Conservation (phyloP, 2,888 invertebrate species). For the Sinhomidia bicolor region DNA sequence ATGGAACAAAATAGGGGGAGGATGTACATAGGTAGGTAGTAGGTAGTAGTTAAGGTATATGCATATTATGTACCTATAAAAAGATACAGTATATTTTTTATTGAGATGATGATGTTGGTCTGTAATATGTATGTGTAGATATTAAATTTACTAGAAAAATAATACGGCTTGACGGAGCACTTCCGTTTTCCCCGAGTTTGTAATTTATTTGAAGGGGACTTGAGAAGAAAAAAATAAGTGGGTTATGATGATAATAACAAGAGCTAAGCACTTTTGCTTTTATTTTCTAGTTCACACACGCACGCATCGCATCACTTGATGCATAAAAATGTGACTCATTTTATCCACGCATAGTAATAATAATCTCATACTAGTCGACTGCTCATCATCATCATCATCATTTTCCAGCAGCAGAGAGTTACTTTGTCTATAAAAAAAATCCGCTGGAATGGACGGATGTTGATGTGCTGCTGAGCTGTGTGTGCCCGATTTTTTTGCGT, state of each 20-base stretch:
- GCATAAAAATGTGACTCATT: slow-evolving; percentile 35
- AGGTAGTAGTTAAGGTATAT: background rate
- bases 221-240: slow-evolving; percentile 28
- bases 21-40: too few relatives aligned
- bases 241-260: slow-evolving; percentile 2
- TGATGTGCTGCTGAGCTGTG: too few relatives aligned
- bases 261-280: too few relatives aligned
- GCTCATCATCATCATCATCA: background rate
- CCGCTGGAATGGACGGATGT: slow-evolving; percentile 12
- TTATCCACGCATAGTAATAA: background rate
- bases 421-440: background rate
- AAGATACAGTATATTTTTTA: slow-evolving; percentile 3
- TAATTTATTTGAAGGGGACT: slow-evolving; percentile 16
- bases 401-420: too few relatives aligned
- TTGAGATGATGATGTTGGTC: too few relatives aligned
- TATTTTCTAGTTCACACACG: background rate
- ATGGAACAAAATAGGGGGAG: background rate
- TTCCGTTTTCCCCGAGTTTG: slow-evolving; percentile 63
- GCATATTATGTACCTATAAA: background rate
- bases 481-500: slow-evolving; percentile 37
- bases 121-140: background rate
- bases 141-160: slow-evolving; percentile 20
- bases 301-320: slow-evolving; percentile 4
- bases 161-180: slow-evolving; percentile 48
- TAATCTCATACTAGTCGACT: background rate